phyloP scores from a whole-genome alignment of 35 echinoderm and acorn worm species.

The Amphiura filiformis region DNA sequence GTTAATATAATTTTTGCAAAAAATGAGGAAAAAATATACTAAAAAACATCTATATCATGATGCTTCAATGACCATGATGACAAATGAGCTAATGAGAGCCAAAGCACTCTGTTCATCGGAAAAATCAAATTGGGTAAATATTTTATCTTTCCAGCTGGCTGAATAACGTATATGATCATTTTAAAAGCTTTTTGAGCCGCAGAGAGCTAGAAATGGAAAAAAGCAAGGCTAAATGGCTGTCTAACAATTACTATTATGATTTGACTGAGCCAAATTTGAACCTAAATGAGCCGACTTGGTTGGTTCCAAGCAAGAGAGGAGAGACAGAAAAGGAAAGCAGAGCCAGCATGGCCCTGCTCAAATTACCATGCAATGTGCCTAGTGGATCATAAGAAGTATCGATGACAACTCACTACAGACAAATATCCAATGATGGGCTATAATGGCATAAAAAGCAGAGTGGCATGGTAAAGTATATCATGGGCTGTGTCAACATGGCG shows the following conservation, averaged over 20 bases:
- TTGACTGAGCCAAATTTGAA: background rate
- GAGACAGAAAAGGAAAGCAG: background rate
- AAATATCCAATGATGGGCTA: constrained; percentile 8
- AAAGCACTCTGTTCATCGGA: too few species aligned
- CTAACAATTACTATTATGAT: background rate
- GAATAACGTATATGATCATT: background rate
- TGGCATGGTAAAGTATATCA: background rate
- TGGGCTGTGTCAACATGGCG: background rate
- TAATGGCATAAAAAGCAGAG: constrained; percentile 6
- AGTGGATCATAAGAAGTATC: background rate
- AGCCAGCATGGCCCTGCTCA: background rate
- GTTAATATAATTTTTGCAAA: too few species aligned
- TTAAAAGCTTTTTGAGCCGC: background rate
- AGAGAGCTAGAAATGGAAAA: background rate
- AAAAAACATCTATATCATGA: too few species aligned
- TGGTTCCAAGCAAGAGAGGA: background rate
- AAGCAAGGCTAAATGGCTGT: background rate
- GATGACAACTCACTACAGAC: background rate
- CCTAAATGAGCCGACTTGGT: background rate
- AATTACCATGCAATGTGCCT: background rate
- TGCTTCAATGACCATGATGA: too few species aligned
- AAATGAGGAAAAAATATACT: too few species aligned
- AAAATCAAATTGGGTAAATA: too few species aligned
- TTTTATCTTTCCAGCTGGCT: background rate
- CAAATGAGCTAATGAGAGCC: too few species aligned